Conservation (phyloP, 2,113 vertebrate genomes). For the western clawed frog (Xenopus tropicalis) region UCB_Xtro_10.0 CM004445.2:8868001-8868500, state of each 20-base stretch:
- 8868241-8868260: constrained; percentile 93
- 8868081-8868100: constrained; percentile 69
- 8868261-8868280: constrained; percentile 90
- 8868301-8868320: constrained; percentile 97
- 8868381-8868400: no score
- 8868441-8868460: not conserved
- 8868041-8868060: constrained; percentile 70
- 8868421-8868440: no score
- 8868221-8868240: constrained; percentile 86
- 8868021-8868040: constrained; percentile 82
- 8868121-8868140: constrained; percentile 99
- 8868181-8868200: constrained; percentile 94
- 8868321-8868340: constrained; percentile 86
- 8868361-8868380: no score
- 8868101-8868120: constrained; percentile 92
- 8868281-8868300: constrained; percentile 86
- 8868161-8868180: constrained; percentile 96
- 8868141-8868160: constrained; percentile 92
- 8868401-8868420: no score
- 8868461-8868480: no score
- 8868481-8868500: not conserved
- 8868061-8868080: constrained; percentile 82
- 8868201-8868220: constrained; percentile 82
- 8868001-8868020: constrained; percentile 85
- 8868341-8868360: constrained; percentile 37